Evolutionary conservation across 2,888 invertebrate species (phyloP), one percentile per base, ranked within the genome.

Genomic region (Melangyna quadrimaculata): DNA sequence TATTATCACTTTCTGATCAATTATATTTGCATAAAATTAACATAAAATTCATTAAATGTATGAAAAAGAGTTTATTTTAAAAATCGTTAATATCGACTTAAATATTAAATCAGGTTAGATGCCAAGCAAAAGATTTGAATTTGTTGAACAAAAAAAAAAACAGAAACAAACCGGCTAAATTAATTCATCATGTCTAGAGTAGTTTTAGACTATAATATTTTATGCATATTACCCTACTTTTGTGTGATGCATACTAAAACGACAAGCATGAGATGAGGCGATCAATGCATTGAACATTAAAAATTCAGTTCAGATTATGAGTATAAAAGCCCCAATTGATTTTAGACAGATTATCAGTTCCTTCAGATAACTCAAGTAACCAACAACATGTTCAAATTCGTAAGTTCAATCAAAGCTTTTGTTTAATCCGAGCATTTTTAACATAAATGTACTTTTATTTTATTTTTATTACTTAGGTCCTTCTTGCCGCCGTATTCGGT

Each of bases 401-500:
- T 81, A 73, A 67, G 67, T 67, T n/a, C 14, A 40, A n/a, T 6
- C 5, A 45, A 19, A 37, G 0, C 10, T n/a, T 29, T 4, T 55
- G 14, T 24, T 22, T 17, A 12, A 43, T 48, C 19, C 5, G 7
- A 9, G 35, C n/a, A 27, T 22, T 35, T 51, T 22, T 1, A 32
- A 14, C 14, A 27, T 14, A n/a, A n/a, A n/a, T n/a, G n/a, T n/a
- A n/a, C 12, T 19, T 27, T 29, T 1, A 1, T 67, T 63, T 67
- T 14, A n/a, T 77, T 73, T 32, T 84, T 74, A n/a, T n/a, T n/a
- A n/a, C n/a, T 12, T 40, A 89, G 88, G 19, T 88, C 80, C 74
- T 90, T 14, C 67, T 90, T 57, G 88, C 89, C 82, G 87, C 89
- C 67, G 53, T 91, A 78, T 82, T 90, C 83, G 89, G 89, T 67